phyloP scores from a whole-genome alignment of 2,888 invertebrate genomes.

The Pachydiplax longipennis region DNA sequence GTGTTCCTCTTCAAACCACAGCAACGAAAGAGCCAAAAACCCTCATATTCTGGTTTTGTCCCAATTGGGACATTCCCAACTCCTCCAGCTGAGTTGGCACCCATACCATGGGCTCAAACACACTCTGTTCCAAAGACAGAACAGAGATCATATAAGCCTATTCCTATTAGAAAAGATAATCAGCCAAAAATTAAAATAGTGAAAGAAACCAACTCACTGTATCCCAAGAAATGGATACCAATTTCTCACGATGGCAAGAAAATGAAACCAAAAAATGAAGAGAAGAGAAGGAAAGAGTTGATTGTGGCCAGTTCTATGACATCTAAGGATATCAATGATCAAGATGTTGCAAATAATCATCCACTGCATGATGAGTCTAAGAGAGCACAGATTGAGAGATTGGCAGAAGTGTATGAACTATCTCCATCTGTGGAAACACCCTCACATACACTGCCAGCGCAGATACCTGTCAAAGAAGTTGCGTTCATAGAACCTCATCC shows the following conservation, averaged over 20 bases:
- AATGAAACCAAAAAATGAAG: neutral
- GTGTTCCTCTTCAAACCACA: neutral
- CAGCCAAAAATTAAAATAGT: neutral
- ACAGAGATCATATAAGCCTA: neutral
- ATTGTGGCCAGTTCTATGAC: constrained; percentile 3
- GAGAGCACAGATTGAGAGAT: neutral
- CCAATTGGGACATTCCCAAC: neutral
- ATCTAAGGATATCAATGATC: neutral
- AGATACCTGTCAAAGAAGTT: neutral
- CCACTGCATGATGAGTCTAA: neutral
- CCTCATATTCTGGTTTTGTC: neutral
- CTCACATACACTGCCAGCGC: neutral
- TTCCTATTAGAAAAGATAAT: neutral
- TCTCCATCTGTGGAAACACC: neutral
- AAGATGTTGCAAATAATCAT: neutral
- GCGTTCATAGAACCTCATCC: neutral
- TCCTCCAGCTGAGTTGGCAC: neutral
- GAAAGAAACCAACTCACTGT: neutral
- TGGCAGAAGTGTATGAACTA: neutral
- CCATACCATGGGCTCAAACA: neutral
- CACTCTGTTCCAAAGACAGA: neutral
- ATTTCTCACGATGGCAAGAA: neutral
- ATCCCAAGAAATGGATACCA: constrained; percentile 30
- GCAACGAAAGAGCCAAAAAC: neutral
- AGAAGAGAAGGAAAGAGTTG: constrained; percentile 10